Evolutionary conservation across 2,888 invertebrate genomes (phyloP).

Genomic region (Penaeus monodon): DNA sequence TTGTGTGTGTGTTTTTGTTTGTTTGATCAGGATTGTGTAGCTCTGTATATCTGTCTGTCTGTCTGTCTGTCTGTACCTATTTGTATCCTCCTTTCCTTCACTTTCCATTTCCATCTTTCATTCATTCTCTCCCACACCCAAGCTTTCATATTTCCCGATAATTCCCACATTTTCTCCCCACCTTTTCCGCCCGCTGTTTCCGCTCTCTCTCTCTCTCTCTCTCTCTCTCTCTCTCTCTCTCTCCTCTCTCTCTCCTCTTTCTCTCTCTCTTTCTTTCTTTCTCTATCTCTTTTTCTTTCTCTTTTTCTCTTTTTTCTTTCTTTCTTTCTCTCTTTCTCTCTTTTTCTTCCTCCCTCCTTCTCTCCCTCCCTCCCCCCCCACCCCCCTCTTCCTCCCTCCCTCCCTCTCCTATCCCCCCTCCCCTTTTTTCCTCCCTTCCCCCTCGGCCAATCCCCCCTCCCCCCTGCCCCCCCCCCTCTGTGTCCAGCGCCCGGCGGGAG

Average conservation of each 20-base stretch:
- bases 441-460: no score
- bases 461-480: no score
- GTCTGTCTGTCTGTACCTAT: neutral
- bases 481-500: no score
- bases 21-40: no score
- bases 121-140: neutral
- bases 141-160: neutral
- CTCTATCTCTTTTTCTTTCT: slow-evolving; percentile 16
- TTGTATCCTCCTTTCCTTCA: neutral
- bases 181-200: neutral
- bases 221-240: slow-evolving; percentile 13
- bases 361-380: neutral
- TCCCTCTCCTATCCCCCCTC: no score
- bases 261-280: slow-evolving; percentile 2
- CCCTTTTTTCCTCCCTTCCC: no score
- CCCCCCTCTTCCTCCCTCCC: no score
- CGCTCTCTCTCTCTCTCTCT: neutral
- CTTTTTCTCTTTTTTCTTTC: neutral
- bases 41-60: neutral
- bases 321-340: no score
- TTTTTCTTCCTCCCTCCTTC: slow-evolving; percentile 8
- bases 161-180: neutral
- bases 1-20: no score
- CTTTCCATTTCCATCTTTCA: neutral
- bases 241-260: neutral